Conservation (phyloP, 1,140 invertebrate genomes). For the Rhizoglyphus robini region DNA sequence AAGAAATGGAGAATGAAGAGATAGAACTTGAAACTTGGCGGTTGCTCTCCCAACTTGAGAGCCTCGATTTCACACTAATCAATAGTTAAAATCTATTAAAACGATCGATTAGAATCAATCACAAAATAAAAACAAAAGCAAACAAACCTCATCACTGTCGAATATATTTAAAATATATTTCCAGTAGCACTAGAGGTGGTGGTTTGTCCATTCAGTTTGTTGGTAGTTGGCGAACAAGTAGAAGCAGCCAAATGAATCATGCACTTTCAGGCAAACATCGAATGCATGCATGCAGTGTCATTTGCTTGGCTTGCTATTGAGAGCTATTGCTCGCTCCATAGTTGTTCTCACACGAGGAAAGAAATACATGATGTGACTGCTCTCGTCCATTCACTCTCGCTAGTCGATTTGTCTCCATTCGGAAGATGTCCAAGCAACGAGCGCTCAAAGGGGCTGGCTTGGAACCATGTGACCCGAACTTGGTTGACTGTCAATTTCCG, state of each 20-base stretch:
- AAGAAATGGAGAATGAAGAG: conserved; percentile 1
- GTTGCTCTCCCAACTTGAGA: conserved; percentile 12
- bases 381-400: neutral
- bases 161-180: no score
- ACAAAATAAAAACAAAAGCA: no score
- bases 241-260: neutral
- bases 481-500: conserved; percentile 4
- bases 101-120: no score
- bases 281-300: no score
- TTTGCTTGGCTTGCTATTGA: no score
- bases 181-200: no score
- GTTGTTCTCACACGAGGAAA: neutral
- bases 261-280: neutral
- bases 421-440: neutral
- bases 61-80: conserved; percentile 24
- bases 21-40: neutral
- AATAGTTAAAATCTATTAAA: no score
- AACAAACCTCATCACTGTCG: no score
- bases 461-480: neutral
- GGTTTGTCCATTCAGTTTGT: no score
- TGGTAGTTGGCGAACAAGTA: no score
- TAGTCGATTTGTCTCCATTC: neutral
- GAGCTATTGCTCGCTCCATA: no score
- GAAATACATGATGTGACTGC: neutral
- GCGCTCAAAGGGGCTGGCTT: no score